A percentile compares a stretch with the other conserved stretches of the same genome.
Evolutionary conservation across 2,888 invertebrate species (phyloP).

Genomic region (Caradrina clavipalpis): DNA sequence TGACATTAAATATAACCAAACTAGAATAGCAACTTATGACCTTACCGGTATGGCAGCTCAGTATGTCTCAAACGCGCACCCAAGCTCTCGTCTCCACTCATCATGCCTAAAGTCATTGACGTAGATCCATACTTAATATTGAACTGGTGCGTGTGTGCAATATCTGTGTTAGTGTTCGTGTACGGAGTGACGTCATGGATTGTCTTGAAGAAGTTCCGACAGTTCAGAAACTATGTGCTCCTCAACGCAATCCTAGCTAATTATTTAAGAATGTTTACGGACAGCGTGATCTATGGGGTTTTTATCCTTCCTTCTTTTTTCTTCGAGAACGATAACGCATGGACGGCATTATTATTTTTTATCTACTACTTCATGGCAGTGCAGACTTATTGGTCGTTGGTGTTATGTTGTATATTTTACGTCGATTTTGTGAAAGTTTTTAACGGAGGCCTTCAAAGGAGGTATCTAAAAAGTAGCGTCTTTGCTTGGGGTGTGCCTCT

Average conservation of each 20-base stretch:
- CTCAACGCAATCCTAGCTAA: not conserved
- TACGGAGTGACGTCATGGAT: conserved; percentile 7
- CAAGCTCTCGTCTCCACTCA: not conserved
- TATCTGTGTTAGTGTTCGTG: not conserved
- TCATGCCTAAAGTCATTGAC: too few species aligned
- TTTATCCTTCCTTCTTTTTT: not conserved
- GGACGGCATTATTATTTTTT: too few species aligned
- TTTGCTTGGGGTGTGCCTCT: not conserved
- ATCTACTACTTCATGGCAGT: not conserved
- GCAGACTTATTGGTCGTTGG: not conserved
- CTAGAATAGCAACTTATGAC: not conserved
- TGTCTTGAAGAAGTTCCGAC: conserved; percentile 2
- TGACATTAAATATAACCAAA: too few species aligned
- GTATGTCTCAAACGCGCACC: not conserved
- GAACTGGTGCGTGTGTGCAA: not conserved
- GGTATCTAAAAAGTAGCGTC: not conserved
- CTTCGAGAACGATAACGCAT: too few species aligned
- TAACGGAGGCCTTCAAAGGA: not conserved
- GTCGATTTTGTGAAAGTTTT: not conserved
- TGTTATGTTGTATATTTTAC: not conserved
- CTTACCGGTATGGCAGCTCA: not conserved
- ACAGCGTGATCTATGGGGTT: not conserved
- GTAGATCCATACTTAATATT: not conserved
- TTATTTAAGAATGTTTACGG: not conserved
- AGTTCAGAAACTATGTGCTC: conserved; percentile 4